phyloP scores from a whole-genome alignment of 2,113 vertebrate species.

The Antidorcas marsupialis region DNA sequence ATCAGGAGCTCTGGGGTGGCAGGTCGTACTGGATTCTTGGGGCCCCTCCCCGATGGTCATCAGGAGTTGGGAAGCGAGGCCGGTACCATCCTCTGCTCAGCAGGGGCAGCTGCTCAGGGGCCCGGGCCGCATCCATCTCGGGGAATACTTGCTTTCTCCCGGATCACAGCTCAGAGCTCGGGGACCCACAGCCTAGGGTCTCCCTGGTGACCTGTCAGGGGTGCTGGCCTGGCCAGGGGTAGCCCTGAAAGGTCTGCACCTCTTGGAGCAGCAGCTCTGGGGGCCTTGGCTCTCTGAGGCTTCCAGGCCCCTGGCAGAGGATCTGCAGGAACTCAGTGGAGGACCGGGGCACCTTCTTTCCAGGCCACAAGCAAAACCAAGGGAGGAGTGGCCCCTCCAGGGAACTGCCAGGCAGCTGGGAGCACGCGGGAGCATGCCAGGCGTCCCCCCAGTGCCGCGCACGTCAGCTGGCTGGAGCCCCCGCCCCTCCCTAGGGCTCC shows the following conservation, averaged over 20 bases:
- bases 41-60: neutral
- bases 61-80: neutral
- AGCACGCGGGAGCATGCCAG: neutral
- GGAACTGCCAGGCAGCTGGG: accelerated
- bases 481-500: accelerated
- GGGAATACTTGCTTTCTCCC: neutral
- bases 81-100: accelerated
- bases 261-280: too few species aligned
- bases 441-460: accelerated
- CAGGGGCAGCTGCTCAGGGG: neutral
- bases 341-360: neutral
- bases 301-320: neutral
- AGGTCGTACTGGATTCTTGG: neutral
- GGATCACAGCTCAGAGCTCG: neutral
- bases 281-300: neutral
- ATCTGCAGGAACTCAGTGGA: accelerated
- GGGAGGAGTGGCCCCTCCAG: neutral
- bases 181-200: accelerated
- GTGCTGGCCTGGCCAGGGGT: neutral
- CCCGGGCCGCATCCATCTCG: accelerated
- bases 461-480: too few species aligned
- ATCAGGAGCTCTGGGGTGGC: neutral
- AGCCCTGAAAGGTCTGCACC: neutral
- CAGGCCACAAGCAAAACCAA: neutral
- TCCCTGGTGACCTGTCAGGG: neutral